Base-by-base conservation (phyloP, 2,888 invertebrate species). In the Ophion obscuratus region DNA sequence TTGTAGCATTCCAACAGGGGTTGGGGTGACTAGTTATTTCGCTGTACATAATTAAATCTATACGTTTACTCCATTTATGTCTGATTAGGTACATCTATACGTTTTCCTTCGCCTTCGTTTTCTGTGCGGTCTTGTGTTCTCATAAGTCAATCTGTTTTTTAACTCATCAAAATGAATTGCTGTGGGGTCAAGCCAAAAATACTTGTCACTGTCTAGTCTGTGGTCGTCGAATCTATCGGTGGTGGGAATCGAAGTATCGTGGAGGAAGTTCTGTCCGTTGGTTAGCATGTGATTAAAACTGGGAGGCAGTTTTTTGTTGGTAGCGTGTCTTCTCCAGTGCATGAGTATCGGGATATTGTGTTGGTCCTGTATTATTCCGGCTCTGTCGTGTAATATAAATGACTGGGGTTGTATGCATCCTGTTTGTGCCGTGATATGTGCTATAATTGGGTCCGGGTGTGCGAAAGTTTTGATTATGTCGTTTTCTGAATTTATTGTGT, bases 321-420 rank as follows among this genome's bases (percentile, higher is more conserved):
- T 57, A 7, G 66, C 66, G 17, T 78, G 78, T 31, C 61, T 61
- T 78, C n/a, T 67, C 77, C 68, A 78, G 10, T 78, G 78, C 44
- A 61, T 57, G 0, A 68, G 11, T 0, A 78, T 68, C 0, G 78
- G 78, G 2, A 61, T 40, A 10, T n/a, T n/a, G n/a, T n/a, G n/a
- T n/a, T n/a, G n/a, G n/a, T n/a, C n/a, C n/a, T n/a, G n/a, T n/a
- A n/a, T 78, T 17, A 31, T 31, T 31, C 31, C 31, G 31, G 31
- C 31, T 31, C 31, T 31, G 31, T 31, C 31, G 3, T 31, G 31
- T 14, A 71, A 27, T 0, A 64, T 71, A 24, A 79, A 79, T 24
- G 71, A 5, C 62, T 79, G 47, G 1, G 71, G 79, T n/a, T 70
- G 71, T 14, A 71, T 64, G 20, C 71, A 79, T 62, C 79, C 71